Evolutionary conservation across 2,113 vertebrate species (phyloP), one percentile per base, ranked within the genome.

Genomic region (Ammodytes dubius): DNA sequence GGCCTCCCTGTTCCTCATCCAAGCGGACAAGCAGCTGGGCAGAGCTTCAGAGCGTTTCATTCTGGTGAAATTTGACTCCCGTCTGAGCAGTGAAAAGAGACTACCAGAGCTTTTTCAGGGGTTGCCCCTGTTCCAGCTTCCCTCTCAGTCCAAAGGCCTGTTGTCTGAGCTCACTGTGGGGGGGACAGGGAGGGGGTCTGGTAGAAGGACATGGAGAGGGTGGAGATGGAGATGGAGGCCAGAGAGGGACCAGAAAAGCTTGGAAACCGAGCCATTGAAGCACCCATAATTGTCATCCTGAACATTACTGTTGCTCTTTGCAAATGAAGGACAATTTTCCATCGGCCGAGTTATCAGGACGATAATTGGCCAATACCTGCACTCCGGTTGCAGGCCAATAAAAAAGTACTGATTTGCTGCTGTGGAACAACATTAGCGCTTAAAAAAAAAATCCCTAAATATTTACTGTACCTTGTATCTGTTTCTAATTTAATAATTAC

Each of bases 61-160:
- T 19, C 91, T 96, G 47, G 96, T 94, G 70, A 95, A 82, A 59
- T 95, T 97, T 56, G 96, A 96, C 61, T 75, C 93, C 1, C 27
- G 58, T 5, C 10, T 19, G 7, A 35, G 53, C 0, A 63, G 54
- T 7, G 61, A 85, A 53, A 65, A 17, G 14, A 54, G 6, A 17
- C 57, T 96, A 40, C 97, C 98, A 0, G 67, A 89, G 1, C 87
- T 87, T 0, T 92, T 99, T 73, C 87, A 3, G 17, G 91, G 93
- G 0, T 91, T 95, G 76, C 94, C 94, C 0, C 82, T 96, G 53
- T 97, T 96, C 4, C 86, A 92, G 0, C 87, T 98, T 79, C 98
- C 98, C 40, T 91, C 95, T 0, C 95, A 98, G 91, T 90, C 79
- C 5, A 82, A 79, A 4, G 86, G 37, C 0, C 94, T 99, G 50